These are phyloP conservation scores for Buceros bicornis DNA, from an alignment of 2,797 vertebrate genomes.

Conservation along the genomic window DNA sequence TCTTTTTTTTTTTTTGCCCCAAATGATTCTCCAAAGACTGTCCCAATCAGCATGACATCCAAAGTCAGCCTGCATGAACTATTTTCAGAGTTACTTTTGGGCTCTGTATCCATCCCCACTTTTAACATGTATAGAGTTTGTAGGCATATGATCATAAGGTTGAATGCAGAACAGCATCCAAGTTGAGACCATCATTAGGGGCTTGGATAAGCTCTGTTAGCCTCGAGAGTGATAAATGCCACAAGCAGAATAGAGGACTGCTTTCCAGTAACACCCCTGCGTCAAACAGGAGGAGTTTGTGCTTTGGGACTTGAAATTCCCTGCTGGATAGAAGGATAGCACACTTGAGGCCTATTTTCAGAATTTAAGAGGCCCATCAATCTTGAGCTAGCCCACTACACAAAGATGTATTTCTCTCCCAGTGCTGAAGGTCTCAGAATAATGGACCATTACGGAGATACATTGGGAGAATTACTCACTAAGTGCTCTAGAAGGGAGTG, in stretches of 20 bases:
- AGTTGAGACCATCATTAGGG: not conserved
- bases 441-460: not conserved
- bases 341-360: not conserved
- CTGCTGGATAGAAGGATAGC: not conserved
- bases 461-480: not conserved
- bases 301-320: not conserved
- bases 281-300: not conserved
- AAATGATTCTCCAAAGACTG: not conserved
- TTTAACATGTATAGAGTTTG: fast-evolving
- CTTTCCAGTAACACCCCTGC: not conserved
- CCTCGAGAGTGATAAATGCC: not conserved
- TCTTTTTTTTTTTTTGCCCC: not conserved
- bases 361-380: conserved; percentile 11
- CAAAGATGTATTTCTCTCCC: not conserved
- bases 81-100: not conserved
- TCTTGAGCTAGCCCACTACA: not conserved
- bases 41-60: not conserved
- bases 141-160: not conserved
- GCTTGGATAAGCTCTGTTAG: not conserved
- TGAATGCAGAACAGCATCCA: not conserved
- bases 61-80: not conserved
- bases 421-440: conserved; percentile 43
- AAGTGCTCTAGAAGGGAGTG: not conserved
- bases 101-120: not conserved
- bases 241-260: not conserved